Percentiles rank a stretch among this genome's conserved stretches.
Evolutionary conservation across 1,140 invertebrate species (phyloP).

Genomic region (Drepana arcuata): DNA sequence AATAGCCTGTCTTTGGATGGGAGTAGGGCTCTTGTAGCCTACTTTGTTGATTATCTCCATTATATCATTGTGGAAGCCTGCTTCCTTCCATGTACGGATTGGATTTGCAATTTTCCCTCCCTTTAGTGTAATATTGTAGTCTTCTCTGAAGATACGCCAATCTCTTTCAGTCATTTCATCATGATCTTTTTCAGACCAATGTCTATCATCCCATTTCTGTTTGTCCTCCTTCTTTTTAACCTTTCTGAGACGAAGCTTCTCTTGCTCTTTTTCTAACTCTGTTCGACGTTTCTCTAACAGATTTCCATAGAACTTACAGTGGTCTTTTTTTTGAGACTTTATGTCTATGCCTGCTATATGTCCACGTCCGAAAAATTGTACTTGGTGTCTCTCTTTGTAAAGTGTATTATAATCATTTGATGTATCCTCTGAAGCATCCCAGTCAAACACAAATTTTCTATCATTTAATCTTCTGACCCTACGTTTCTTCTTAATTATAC

Average conservation of each 20-base stretch:
- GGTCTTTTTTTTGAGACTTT: slow-evolving; percentile 96
- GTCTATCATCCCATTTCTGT: slow-evolving; percentile 98
- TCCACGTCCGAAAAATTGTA: slow-evolving; percentile 98
- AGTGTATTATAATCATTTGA: slow-evolving; percentile 97
- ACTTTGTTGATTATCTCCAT: slow-evolving; percentile 96
- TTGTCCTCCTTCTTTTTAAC: slow-evolving; percentile 97
- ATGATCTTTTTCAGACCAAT: slow-evolving; percentile 96
- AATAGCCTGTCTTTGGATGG: slow-evolving; percentile 99
- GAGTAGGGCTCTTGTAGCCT: slow-evolving; percentile 98
- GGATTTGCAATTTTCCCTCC: slow-evolving; percentile 98
- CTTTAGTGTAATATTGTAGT: slow-evolving; percentile 99
- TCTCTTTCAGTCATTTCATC: slow-evolving; percentile 99
- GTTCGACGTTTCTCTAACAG: slow-evolving; percentile 95
- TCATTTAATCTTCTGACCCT: slow-evolving; percentile 95
- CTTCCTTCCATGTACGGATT: slow-evolving; percentile 95
- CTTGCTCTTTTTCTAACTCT: slow-evolving; percentile 97
- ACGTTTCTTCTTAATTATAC: slow-evolving; percentile 94
- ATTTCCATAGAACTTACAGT: slow-evolving; percentile 98
- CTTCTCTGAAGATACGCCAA: slow-evolving; percentile 99
- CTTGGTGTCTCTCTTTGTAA: slow-evolving; percentile 96
- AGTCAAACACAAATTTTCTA: slow-evolving; percentile 99
- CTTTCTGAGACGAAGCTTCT: slow-evolving; percentile 94
- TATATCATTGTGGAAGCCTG: slow-evolving; percentile 91
- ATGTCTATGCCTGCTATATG: slow-evolving; percentile 98
- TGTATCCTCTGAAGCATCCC: slow-evolving; percentile 99